phyloP scores from a whole-genome alignment of 2,113 vertebrate species.

The Azemiops feae region DNA sequence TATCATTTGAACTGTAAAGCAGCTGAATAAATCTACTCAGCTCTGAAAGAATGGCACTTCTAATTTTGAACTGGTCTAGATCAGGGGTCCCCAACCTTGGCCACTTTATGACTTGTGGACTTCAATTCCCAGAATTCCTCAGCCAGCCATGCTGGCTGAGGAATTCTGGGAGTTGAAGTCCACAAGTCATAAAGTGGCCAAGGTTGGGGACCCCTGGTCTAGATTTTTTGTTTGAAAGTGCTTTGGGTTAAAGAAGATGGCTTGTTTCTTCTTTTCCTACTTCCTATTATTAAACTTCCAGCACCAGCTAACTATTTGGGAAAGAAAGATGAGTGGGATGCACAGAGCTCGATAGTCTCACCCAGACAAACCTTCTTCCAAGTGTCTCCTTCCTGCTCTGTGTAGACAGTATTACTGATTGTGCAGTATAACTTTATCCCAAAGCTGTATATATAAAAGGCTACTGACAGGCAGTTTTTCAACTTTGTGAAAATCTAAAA shows the following conservation, averaged over 20 bases:
- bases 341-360: neutral
- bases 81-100: too few species aligned
- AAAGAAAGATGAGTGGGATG: neutral
- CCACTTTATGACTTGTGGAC: too few species aligned
- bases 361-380: neutral
- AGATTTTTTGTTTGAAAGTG: neutral
- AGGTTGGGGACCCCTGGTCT: neutral
- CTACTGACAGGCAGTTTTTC: conserved; percentile 19
- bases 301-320: neutral
- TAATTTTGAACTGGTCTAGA: neutral
- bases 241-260: neutral
- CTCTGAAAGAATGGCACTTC: neutral
- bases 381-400: neutral
- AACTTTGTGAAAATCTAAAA: conserved; percentile 9
- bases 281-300: neutral
- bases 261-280: neutral
- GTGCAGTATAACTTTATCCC: neutral
- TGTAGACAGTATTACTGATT: neutral
- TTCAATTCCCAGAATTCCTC: too few species aligned
- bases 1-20: neutral
- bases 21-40: neutral
- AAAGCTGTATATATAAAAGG: neutral
- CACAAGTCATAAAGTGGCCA: too few species aligned
- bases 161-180: too few species aligned
- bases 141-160: too few species aligned